Percentiles rank a stretch among this genome's conserved stretches.
Conservation (phyloP, 2,797 vertebrate genomes). For the Tenualosa thibaudeaui region DNA sequence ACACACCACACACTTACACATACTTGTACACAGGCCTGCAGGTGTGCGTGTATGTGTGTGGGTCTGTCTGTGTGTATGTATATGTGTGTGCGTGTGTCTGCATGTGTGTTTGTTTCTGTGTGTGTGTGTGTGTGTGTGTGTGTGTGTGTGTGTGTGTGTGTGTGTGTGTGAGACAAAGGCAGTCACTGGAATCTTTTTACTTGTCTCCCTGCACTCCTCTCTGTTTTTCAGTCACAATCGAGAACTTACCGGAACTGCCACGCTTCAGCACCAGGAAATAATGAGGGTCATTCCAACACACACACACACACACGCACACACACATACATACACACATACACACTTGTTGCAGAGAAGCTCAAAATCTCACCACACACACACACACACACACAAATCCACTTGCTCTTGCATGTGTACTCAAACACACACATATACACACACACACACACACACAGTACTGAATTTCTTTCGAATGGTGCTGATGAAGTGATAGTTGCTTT, state of each 20-base stretch:
- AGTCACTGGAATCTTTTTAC: too few relatives aligned
- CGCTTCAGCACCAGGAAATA: neutral
- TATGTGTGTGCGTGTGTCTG: neutral
- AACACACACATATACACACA: neutral
- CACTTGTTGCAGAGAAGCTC: neutral
- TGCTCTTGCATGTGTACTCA: too few relatives aligned
- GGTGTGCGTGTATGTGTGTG: neutral
- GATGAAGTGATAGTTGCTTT: neutral
- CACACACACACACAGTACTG: too few relatives aligned
- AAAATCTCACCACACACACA: neutral
- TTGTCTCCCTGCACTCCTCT: neutral
- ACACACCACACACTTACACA: neutral
- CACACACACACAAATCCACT: neutral
- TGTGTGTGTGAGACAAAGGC: too few relatives aligned
- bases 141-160: neutral
- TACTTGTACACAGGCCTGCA: neutral
- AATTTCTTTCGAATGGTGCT: neutral
- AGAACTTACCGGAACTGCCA: too few relatives aligned
- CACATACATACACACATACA: too few relatives aligned
- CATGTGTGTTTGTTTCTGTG: neutral
- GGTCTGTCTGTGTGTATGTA: neutral
- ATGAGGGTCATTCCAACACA: neutral
- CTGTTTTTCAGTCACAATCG: neutral
- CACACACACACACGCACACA: neutral
- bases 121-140: neutral